Evolutionary conservation across 2,888 invertebrate species (phyloP).

Genomic region (Zhuqinia jingwanae): DNA sequence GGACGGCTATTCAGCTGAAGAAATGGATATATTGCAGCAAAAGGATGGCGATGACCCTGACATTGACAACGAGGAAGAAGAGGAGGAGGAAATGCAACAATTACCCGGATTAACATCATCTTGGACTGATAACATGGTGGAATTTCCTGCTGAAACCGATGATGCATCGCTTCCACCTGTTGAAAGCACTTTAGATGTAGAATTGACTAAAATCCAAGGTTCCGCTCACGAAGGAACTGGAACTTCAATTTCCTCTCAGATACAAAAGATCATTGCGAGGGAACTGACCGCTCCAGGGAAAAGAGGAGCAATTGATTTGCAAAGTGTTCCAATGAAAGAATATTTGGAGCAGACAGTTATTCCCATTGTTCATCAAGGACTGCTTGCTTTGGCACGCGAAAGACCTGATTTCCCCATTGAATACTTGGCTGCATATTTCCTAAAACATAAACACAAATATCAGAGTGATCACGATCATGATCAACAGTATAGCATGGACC

Average conservation of each 20-base stretch:
- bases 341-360: constrained; percentile 58
- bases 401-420: constrained; percentile 53
- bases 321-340: constrained; percentile 51
- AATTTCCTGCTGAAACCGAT: background rate
- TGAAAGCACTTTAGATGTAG: background rate
- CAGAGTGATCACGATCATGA: constrained; percentile 3
- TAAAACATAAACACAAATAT: constrained; percentile 56
- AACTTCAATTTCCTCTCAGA: constrained; percentile 57
- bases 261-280: constrained; percentile 56
- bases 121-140: background rate
- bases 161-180: too few relatives aligned
- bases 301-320: constrained; percentile 42
- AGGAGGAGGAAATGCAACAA: background rate
- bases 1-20: background rate
- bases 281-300: constrained; percentile 18
- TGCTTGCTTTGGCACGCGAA: constrained; percentile 43
- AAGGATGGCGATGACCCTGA: background rate
- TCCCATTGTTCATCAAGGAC: constrained; percentile 48
- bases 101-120: background rate
- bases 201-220: constrained; percentile 53
- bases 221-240: constrained; percentile 53
- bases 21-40: background rate
- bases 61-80: background rate
- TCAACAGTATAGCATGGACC: background rate
- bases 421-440: constrained; percentile 55